Evolutionary conservation across 2,888 invertebrate genomes (phyloP).

Genomic region (Drosophila formosana): DNA sequence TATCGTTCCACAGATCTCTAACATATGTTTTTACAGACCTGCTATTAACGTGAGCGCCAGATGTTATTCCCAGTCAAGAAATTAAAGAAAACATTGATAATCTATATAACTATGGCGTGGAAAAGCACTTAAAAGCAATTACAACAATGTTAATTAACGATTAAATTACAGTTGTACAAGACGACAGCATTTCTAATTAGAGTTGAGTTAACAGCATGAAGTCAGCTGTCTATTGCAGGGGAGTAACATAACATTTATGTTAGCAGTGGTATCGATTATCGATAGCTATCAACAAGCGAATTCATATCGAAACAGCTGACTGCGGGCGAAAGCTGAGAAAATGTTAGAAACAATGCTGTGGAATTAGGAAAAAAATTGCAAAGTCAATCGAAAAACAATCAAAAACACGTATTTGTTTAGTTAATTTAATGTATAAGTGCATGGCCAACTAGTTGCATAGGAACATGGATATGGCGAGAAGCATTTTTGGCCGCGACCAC

Average conservation of each 20-base stretch:
- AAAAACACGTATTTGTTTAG: conserved; percentile 4
- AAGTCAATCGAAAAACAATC: conserved; percentile 8
- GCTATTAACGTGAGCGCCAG: conserved; percentile 4
- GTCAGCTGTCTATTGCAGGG: conserved; percentile 5
- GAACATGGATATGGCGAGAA: conserved; percentile 95
- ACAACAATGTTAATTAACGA: background rate
- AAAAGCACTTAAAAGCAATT: no score
- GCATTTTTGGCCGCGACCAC: conserved; percentile 94
- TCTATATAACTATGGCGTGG: no score
- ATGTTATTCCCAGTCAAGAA: background rate
- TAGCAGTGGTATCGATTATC: conserved; percentile 24
- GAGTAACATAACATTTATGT: background rate
- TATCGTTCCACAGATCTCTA: background rate
- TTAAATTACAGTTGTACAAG: background rate
- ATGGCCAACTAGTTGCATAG: conserved; percentile 20
- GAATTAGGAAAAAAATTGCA: conserved; percentile 17
- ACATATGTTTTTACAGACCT: conserved; percentile 36
- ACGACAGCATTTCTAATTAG: background rate
- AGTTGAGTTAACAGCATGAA: background rate
- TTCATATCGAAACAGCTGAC: conserved; percentile 47
- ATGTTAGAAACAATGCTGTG: conserved; percentile 46
- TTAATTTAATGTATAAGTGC: conserved; percentile 27
- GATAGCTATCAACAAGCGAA: conserved; percentile 1
- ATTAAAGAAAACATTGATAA: background rate
- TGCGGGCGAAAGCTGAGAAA: conserved; percentile 43